Evolutionary conservation across 2,888 invertebrate genomes (phyloP), one percentile per base, ranked within the genome.

Genomic region (Allophyes oxyacanthae): DNA sequence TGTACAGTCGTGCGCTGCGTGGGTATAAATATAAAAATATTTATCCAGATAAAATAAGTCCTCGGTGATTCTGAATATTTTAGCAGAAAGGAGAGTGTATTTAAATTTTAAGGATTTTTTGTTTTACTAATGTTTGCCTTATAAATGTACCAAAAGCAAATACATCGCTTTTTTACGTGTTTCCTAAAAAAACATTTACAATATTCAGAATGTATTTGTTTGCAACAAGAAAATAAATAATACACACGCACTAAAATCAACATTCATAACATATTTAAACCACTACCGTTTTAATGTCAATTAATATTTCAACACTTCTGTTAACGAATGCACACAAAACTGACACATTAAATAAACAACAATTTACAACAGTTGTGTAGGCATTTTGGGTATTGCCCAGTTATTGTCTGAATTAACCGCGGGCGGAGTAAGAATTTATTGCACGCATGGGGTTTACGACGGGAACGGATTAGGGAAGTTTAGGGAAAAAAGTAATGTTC

Each of bases 361-460:
- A 55, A 52, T 67, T 59, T 43, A 64, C 44, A 64, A 54, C 37
- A 11, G 43, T 50, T 50, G 49, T 50, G 40, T 43, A 45, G 25
- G 14, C 41, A 51, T 66, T 73, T 43, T 34, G 53, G 37, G 11
- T 57, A 58, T 28, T 74, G 44, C 54, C 57, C 44, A 40, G 66
- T 62, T 63, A 70, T 70, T 64, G 57, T 67, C 34, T 48, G 38
- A 68, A 72, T 56, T 52, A 56, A 65, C 52, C 34, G 41, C 34
- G 41, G 33, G 33, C 33, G 14, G 30, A 45, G 42, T 37, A 13
- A 30, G 42, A 38, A 72, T 75, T 72, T 73, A 73, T 68, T 41
- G 45, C 52, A 26, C 41, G 41, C 50, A 46, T 26, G 38, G 48
- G 53, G 46, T 64, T 61, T 55, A 72, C 40, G 56, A 59, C 7